Evolutionary conservation across 2,888 invertebrate genomes (phyloP).

Genomic region (Ophioninae sp.): DNA sequence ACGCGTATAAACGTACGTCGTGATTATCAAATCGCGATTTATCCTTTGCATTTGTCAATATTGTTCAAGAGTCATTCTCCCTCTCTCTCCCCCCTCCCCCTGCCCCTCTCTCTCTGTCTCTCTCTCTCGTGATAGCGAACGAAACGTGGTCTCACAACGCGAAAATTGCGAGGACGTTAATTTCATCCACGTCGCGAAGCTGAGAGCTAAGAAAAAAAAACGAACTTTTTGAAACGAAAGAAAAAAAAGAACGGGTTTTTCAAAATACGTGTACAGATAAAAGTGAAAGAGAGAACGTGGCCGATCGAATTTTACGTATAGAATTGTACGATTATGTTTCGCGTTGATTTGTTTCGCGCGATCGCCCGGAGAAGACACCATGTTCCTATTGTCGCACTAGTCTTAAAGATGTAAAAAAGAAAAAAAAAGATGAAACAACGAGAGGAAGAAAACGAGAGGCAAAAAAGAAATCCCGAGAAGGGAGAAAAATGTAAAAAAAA

Average conservation of each 20-base stretch:
- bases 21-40: slow-evolving; percentile 32
- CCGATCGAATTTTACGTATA: slow-evolving; percentile 35
- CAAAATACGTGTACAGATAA: slow-evolving; percentile 4
- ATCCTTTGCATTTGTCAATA: slow-evolving; percentile 51
- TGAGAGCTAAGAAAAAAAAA: background rate
- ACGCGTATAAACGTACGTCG: slow-evolving; percentile 7
- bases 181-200: slow-evolving; percentile 5
- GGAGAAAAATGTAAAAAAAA: background rate
- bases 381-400: slow-evolving; percentile 81
- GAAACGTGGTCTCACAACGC: background rate
- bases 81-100: background rate
- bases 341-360: slow-evolving; percentile 57
- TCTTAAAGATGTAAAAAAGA: slow-evolving; percentile 77
- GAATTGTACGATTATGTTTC: slow-evolving; percentile 11
- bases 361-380: slow-evolving; percentile 77
- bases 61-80: slow-evolving; percentile 34
- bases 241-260: slow-evolving; percentile 8
- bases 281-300: background rate
- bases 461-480: slow-evolving; percentile 51
- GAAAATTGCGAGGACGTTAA: slow-evolving; percentile 2
- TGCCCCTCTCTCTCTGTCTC: slow-evolving; percentile 7
- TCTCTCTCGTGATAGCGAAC: slow-evolving; percentile 1
- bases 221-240: background rate
- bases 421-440: slow-evolving; percentile 30
- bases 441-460: slow-evolving; percentile 1